These are phyloP conservation scores for Apamea anceps DNA, from an alignment of 2,888 invertebrate species.

Conservation along the genomic window DNA sequence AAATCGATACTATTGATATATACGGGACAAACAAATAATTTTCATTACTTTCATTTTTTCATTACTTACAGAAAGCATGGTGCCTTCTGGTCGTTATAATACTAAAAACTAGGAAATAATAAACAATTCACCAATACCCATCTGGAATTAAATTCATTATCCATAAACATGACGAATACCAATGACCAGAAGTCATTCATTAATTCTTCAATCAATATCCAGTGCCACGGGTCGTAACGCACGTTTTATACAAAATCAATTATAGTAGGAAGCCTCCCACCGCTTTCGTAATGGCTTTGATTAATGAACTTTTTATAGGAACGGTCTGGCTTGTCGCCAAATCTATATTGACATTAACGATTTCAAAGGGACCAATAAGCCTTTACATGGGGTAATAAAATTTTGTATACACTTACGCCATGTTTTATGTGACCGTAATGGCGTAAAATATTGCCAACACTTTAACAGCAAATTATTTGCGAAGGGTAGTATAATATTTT, in stretches of 20 bases:
- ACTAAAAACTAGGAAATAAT: background rate
- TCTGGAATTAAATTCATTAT: background rate
- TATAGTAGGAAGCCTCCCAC: conserved; percentile 67
- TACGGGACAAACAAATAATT: background rate
- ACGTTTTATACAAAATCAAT: conserved; percentile 77
- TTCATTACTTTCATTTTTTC: background rate
- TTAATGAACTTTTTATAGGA: conserved; percentile 80
- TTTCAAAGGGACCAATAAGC: conserved; percentile 70
- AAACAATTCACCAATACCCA: background rate
- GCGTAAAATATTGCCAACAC: conserved; percentile 19
- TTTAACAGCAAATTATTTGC: conserved; percentile 1
- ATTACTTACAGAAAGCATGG: background rate
- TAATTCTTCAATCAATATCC: conserved; percentile 23
- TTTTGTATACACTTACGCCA: conserved; percentile 23
- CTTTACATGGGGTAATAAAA: conserved; percentile 42
- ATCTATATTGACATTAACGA: conserved; percentile 79
- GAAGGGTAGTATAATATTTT: background rate
- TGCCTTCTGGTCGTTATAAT: background rate
- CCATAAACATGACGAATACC: background rate
- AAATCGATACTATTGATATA: no score
- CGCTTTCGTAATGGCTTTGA: conserved; percentile 66
- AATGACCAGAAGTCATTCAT: conserved; percentile 18
- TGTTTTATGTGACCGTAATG: conserved; percentile 31
- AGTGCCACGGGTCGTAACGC: conserved; percentile 31
- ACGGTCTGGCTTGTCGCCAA: conserved; percentile 76